Evolutionary conservation across 1,140 invertebrate species (phyloP).

Genomic region (Drosophila neocordata): DNA sequence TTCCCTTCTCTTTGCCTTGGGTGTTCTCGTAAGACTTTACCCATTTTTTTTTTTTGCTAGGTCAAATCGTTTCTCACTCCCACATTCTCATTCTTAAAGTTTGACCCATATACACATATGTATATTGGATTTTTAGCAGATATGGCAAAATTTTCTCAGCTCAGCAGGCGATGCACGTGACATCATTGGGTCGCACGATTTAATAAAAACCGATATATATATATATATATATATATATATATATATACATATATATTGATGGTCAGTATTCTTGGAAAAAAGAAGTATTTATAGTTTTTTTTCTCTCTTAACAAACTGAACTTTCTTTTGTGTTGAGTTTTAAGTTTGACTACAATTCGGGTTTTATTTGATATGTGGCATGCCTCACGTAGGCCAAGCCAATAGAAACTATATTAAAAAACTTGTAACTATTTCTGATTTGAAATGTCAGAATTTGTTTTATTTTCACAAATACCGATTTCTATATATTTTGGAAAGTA

Average conservation of each 20-base stretch:
- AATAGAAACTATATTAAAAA: not conserved
- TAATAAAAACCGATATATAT: not conserved
- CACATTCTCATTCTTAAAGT: not conserved
- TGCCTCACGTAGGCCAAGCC: conserved; percentile 40
- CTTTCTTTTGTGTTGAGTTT: not conserved
- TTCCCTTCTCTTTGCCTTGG: not conserved
- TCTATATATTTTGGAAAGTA: conserved; percentile 37
- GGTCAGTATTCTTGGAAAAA: conserved; percentile 11
- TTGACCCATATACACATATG: not conserved
- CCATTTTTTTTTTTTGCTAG: not conserved
- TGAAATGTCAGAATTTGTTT: not conserved
- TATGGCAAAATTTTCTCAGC: not conserved
- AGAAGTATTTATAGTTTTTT: conserved; percentile 33
- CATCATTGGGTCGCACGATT: conserved; percentile 14
- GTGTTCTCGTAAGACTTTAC: not conserved
- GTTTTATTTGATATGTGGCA: conserved; percentile 20
- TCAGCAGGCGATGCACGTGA: conserved; percentile 29
- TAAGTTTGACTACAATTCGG: not conserved
- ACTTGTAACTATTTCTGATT: not conserved
- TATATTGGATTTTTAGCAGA: conserved; percentile 11
- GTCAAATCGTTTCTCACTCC: conserved; percentile 10
- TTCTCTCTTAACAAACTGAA: conserved; percentile 29
- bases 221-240: not conserved
- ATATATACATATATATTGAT: not conserved
- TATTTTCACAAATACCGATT: not conserved